Evolutionary conservation across 2,113 vertebrate genomes (phyloP), one percentile per base, ranked within the genome.

Genomic region (Ophiodon elongatus): DNA sequence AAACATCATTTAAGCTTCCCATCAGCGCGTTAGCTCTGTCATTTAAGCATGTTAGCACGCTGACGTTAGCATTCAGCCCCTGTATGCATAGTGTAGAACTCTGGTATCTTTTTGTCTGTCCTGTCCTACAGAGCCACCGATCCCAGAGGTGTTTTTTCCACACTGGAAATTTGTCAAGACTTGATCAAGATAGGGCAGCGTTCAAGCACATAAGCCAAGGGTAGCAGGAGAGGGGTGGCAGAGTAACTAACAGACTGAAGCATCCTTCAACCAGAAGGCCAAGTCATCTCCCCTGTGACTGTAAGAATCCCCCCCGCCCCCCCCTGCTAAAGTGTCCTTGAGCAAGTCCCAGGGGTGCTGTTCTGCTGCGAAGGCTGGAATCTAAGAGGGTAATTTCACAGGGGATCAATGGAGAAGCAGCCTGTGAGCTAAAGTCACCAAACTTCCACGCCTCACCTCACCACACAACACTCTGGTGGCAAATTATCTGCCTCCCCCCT

Each of bases 381-480:
- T 84, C 67, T 82, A 67, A 69, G 33, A 10, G 27, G 17, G 33
- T 73, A 39, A 80, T 85, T 71, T 80, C 84, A 45, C 79, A 70
- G 45, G 64, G 85, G 82, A 90, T 90, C 87, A 86, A 65, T 85
- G 77, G 72, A 87, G 82, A 77, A 86, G 78, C 80, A 83, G 79
- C 67, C 85, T 79, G 65, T 31, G 69, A 84, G 82, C 87, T 88
- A 77, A 85, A 94, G 82, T 88, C 89, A 91, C 88, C 78, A 84
- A 87, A 85, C 89, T 85, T 88, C 89, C 81, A 90, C 59, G 65
- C 90, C 87, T 90, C 91, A 82, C 85, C 82, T 87, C 87, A 82
- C 88, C 79, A 89, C 88, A 90, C 87, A 92, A 89, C 83, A 87
- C 88, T 85, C 83, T 69, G 88, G 89, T 91, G 90, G 91, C 89